Base-by-base conservation (phyloP, 2,797 vertebrate genomes). In the Podarcis siculus region DNA sequence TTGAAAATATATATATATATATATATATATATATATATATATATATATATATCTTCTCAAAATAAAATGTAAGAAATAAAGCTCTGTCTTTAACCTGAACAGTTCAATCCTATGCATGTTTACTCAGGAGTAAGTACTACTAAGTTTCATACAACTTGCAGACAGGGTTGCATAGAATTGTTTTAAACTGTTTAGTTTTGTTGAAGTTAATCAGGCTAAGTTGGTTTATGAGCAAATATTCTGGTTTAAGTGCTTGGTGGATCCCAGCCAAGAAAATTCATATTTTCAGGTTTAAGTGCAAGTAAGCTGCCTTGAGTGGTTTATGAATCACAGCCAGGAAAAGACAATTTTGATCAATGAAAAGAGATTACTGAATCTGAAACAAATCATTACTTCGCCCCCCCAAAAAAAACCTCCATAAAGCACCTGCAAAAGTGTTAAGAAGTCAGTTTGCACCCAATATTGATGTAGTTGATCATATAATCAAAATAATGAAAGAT, bases 401-500 rank as follows among this genome's bases (percentile, higher is more conserved):
- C 37, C 37, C 37, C 8, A 9, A 12, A 49, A 49, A 49, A 49
- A 27, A 25, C 39, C 13, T 79, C 76, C n/a, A 49, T 15, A 86
- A 86, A 78, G 37, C 67, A 61, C 75, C 61, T 64, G 37, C 39
- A 86, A 55, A 86, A 55, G 39, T 86, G 75, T 45, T 78, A 79
- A 78, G 72, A 79, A 86, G 39, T 55, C 42, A 71, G 10, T 86
- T 86, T 79, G 75, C 76, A 79, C 76, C 64, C 39, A 86, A 45
- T 86, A 79, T 86, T 71, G 39, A 86, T 67, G 42, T 79, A 55
- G n/a, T 37, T 55, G 42, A 37, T 64, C 42, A 67, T 49, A 79
- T 79, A 79, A 79, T 86, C 71, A 86, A 86, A 86, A 71, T 49
- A 79, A 86, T 86, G 69, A 79, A 79, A 69, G 42, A 79, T 37